Evolutionary conservation across 2,113 vertebrate genomes (phyloP).

Genomic region (Phalacrocorax pelagicus): DNA sequence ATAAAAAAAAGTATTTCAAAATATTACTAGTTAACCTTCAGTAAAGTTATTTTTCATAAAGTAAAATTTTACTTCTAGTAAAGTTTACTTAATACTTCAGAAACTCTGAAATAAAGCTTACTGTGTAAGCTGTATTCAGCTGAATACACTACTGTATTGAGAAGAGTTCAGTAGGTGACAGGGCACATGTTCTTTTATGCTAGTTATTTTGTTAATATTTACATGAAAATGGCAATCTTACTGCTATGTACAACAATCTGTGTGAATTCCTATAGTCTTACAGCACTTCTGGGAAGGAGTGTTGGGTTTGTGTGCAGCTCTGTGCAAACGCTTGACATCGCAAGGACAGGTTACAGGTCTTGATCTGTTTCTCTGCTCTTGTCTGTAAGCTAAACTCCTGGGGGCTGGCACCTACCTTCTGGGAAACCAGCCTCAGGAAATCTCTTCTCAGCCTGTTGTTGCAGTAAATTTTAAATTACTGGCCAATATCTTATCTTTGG

Average conservation of each 20-base stretch:
- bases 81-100: not conserved
- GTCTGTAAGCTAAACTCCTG: not conserved
- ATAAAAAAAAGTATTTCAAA: not conserved
- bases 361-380: not conserved
- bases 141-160: not conserved
- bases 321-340: not conserved
- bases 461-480: not conserved
- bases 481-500: not conserved
- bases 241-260: not conserved
- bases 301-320: not conserved
- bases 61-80: not conserved
- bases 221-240: not conserved
- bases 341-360: not conserved
- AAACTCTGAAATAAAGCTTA: not conserved
- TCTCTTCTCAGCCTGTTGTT: not conserved
- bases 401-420: not conserved
- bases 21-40: not conserved
- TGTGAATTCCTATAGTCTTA: not conserved
- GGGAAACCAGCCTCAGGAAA: not conserved
- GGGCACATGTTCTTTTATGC: not conserved
- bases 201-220: not conserved
- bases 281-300: not conserved
- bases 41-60: not conserved
- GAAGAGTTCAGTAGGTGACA: not conserved
- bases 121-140: not conserved